Evolutionary conservation across 1,140 invertebrate genomes (phyloP), one percentile per base, ranked within the genome.

Genomic region (Eumeta japonica): DNA sequence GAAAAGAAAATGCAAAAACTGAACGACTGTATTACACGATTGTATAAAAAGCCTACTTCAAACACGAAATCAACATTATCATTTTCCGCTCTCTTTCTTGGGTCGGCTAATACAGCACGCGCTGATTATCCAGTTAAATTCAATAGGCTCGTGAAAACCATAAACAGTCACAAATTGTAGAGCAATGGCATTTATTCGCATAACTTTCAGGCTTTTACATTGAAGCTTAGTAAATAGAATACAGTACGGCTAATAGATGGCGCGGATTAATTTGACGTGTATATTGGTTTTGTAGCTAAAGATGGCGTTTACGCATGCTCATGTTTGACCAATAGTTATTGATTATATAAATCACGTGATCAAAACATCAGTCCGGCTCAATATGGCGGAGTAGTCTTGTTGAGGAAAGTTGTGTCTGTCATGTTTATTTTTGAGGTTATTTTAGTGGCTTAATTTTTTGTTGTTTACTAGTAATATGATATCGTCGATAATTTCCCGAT

Each of bases 401-500:
- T 51, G 41, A 48, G 60, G 53, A 42, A 48, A 57, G 62, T 59
- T 68, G 70, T 70, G 66, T 68, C 66, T 74, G 62, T 64, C 59
- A 65, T 70, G 65, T 65, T 70, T 66, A 59, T 44, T 64, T 58
- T 60, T 60, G 56, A 59, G 58, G 56, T 55, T 58, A 54, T 60
- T 70, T 65, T 55, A 56, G 55, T 57, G 50, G 43, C n/a, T n/a
- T 45, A 52, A 47, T 58, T 59, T 63, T 62, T 55, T 42, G 62
- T 59, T 65, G 62, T 62, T 53, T 60, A 34, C 45, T 31, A 46
- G 60, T 67, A 81, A 75, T 67, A 87, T 87, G 85, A 84, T 87
- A 78, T 86, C 84, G 37, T 83, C 83, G 41, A 81, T 87, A 47
- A 77, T 87, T 55, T 87, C 85, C 45, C 79, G 85, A 51, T 59